These are phyloP conservation scores for Apotomis turbidana DNA, from an alignment of 2,888 invertebrate species.

Conservation along the genomic window DNA sequence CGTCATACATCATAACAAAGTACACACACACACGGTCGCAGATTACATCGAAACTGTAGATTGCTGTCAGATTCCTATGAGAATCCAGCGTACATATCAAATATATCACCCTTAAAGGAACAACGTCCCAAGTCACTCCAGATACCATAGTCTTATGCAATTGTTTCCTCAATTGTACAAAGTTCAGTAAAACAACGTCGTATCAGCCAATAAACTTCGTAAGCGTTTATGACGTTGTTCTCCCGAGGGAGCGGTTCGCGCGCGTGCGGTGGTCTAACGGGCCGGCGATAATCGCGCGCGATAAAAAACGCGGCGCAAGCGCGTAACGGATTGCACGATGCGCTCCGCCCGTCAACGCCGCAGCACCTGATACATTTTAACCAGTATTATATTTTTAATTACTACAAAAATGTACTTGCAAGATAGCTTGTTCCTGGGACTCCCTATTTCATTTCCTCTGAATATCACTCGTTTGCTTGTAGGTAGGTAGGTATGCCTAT, in stretches of 20 bases:
- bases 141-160: background rate
- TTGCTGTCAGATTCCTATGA: constrained; percentile 1
- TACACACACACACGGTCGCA: constrained; percentile 1
- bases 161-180: background rate
- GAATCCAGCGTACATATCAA: background rate
- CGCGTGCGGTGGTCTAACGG: constrained; percentile 74
- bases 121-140: background rate
- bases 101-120: background rate
- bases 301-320: constrained; percentile 70
- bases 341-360: constrained; percentile 70
- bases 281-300: constrained; percentile 68
- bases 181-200: background rate
- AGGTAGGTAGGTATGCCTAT: too few relatives aligned
- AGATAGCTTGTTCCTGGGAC: too few relatives aligned
- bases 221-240: background rate
- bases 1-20: background rate
- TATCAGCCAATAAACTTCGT: background rate
- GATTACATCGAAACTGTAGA: constrained; percentile 21
- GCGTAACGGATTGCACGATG: constrained; percentile 66
- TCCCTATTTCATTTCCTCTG: too few relatives aligned
- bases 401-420: too few relatives aligned
- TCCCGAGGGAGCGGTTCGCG: constrained; percentile 58
- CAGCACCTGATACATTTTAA: constrained; percentile 40
- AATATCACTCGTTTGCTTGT: too few relatives aligned
- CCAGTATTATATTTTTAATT: background rate